Base-by-base conservation (phyloP, 1,140 invertebrate genomes). In the Drosophila paulistorum region DNA sequence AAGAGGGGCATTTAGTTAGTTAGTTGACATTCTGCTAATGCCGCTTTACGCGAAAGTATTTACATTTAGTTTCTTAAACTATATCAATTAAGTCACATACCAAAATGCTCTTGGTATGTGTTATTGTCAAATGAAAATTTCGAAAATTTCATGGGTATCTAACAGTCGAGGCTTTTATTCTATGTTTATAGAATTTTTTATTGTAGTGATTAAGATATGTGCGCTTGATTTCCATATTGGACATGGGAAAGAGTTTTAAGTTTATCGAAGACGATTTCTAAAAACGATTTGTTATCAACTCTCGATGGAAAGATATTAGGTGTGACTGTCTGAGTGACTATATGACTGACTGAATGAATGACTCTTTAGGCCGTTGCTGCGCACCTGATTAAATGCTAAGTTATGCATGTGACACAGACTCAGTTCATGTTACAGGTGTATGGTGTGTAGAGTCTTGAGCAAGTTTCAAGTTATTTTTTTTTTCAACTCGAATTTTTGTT, bases 261-360 rank as follows among this genome's bases (percentile, higher is more conserved):
- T 58, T 75, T 51, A 51, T 51, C 45, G 45, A 51, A 51, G 17
- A 20, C 58, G 73, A 75, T 75, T 75, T 75, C 73, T 68, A 75
- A 75, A 30, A 75, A 57, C 68, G 72, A 75, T 75, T 75, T 62
- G 71, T 75, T 75, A 75, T 75, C 73, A 75, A 17, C 64, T 26
- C 41, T 51, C 14, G 45, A 3, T 48, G 14, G 45, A 7, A 14
- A 7, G 45, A 48, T 17, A 48, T 51, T 23, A 51, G 45, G 45
- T 51, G 45, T 51, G 45, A 45, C 42, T 45, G 42, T 5, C 37
- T 39, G 37, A 45, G 11, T 42, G 41, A 42, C 41, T 42, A 4
- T 14, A 0, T 45, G 42, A 45, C 42, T 45, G 42, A 26, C 23
- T 26, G 20, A 23, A 23, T 23, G 20, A 23, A 48, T 48, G 45